Conservation (phyloP, 2,113 vertebrate genomes). For the Toxotes chatareus region DNA sequence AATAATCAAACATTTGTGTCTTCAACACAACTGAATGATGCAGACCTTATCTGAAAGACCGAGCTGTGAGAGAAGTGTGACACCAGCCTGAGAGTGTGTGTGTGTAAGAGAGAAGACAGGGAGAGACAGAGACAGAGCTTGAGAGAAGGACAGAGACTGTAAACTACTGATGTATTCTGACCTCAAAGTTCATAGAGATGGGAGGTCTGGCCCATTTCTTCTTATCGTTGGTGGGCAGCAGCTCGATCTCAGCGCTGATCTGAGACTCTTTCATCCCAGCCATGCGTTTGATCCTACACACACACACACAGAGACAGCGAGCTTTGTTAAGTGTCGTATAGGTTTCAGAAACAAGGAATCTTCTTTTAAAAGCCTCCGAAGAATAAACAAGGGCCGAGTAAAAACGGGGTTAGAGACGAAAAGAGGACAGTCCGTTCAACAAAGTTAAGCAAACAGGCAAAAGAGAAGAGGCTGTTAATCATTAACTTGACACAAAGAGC, state of each 20-base stretch:
- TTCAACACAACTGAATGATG: too few relatives aligned
- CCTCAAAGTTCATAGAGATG: constrained; percentile 99
- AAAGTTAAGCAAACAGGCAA: constrained; percentile 21
- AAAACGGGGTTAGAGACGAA: not conserved
- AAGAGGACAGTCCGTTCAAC: not conserved
- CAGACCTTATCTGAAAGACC: too few relatives aligned
- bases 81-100: too few relatives aligned
- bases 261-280: constrained; percentile 99
- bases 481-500: constrained; percentile 8
- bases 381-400: not conserved
- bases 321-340: not conserved
- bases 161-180: constrained; percentile 50
- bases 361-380: not conserved
- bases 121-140: not conserved
- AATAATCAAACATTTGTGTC: too few relatives aligned
- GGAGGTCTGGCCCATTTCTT: constrained; percentile 99
- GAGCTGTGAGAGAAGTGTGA: not conserved
- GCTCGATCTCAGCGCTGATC: constrained; percentile 99
- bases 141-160: not conserved
- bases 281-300: constrained; percentile 97
- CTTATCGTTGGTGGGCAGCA: constrained; percentile 98
- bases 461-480: constrained; percentile 10
- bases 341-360: not conserved
- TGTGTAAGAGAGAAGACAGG: too few relatives aligned
- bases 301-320: not conserved